phyloP scores from a whole-genome alignment of 2,888 invertebrate genomes.

The Argyresthia goedartella region DNA sequence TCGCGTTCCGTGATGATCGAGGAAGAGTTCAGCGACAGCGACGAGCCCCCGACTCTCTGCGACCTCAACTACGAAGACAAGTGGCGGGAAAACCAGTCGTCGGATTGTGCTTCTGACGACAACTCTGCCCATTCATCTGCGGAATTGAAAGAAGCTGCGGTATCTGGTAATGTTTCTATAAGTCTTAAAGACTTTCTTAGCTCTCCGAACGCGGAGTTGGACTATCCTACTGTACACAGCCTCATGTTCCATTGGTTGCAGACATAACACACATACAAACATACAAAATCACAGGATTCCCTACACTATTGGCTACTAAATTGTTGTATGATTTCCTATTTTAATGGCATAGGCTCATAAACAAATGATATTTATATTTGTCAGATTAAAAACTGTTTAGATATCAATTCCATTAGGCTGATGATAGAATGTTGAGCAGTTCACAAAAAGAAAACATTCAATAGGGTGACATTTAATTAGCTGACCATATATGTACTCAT shows the following conservation, averaged over 20 bases:
- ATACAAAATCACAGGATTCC: not conserved
- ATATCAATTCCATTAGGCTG: no score
- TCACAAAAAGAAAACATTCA: no score
- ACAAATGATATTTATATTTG: not conserved
- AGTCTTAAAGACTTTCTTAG: conserved; percentile 50
- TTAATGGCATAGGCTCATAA: not conserved
- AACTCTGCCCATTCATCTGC: conserved; percentile 52
- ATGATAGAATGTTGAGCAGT: no score
- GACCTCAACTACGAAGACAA: conserved; percentile 49
- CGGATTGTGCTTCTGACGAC: conserved; percentile 57
- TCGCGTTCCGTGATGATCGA: conserved; percentile 32
- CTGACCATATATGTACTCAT: no score
- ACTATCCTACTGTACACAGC: conserved; percentile 62
- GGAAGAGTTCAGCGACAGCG: conserved; percentile 50
- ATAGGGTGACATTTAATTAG: no score
- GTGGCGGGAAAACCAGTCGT: conserved; percentile 42
- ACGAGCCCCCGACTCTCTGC: conserved; percentile 60
- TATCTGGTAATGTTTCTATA: conserved; percentile 28
- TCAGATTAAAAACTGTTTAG: no score
- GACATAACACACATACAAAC: conserved; percentile 40
- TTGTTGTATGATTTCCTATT: not conserved
- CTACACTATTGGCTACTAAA: no score
- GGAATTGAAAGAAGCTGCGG: conserved; percentile 29
- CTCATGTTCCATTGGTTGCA: conserved; percentile 68
- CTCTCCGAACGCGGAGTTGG: conserved; percentile 56